Evolutionary conservation across 2,888 invertebrate species (phyloP).

Genomic region (Leptura quadrifasciata): DNA sequence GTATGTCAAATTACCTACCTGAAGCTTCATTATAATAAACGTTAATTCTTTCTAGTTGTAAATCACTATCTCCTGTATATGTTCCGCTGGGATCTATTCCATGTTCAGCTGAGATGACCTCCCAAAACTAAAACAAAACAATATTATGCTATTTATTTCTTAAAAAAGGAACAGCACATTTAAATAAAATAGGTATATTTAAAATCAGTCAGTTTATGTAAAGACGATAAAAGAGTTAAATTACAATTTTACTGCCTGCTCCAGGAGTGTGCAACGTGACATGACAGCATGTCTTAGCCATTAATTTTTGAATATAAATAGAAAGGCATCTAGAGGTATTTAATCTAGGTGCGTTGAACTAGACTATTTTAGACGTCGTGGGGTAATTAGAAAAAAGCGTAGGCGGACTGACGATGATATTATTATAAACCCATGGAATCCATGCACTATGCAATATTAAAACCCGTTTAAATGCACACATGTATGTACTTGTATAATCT

Average conservation of each 20-base stretch:
- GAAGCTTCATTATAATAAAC: slow-evolving; percentile 95
- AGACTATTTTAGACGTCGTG: slow-evolving; percentile 39
- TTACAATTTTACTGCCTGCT: neutral
- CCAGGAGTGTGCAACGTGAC: slow-evolving; percentile 10
- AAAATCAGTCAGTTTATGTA: neutral
- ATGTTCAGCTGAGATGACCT: slow-evolving; percentile 94
- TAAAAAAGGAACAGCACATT: too few relatives aligned
- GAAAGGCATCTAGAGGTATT: slow-evolving; percentile 25
- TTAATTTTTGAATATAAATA: slow-evolving; percentile 51
- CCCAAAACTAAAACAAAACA: slow-evolving; percentile 85
- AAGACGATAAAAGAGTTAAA: neutral
- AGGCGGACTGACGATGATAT: slow-evolving; percentile 5
- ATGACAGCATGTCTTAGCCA: slow-evolving; percentile 42
- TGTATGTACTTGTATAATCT: neutral
- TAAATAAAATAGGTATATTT: neutral
- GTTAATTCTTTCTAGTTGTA: slow-evolving; percentile 91
- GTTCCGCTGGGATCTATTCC: slow-evolving; percentile 90
- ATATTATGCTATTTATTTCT: neutral
- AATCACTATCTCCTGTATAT: slow-evolving; percentile 88
- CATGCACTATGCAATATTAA: neutral
- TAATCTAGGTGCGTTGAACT: slow-evolving; percentile 45
- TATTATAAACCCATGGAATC: slow-evolving; percentile 37
- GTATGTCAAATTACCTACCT: slow-evolving; percentile 73
- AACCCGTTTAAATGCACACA: neutral
- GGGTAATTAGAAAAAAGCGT: slow-evolving; percentile 18